Evolutionary conservation across 1,140 invertebrate species (phyloP).

Genomic region (Saccostrea echinata): DNA sequence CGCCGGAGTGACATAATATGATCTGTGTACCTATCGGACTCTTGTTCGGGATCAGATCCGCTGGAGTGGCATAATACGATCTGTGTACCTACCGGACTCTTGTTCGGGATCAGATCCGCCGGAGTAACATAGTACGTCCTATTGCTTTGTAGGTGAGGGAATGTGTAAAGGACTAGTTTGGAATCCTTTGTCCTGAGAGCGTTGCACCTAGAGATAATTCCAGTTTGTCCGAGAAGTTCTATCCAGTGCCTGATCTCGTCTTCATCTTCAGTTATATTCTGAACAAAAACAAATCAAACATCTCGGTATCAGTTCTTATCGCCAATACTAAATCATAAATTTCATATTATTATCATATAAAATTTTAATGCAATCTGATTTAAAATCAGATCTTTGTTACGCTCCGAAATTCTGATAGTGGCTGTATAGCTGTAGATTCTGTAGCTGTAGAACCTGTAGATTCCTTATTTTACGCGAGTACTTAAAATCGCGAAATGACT

Average conservation of each 20-base stretch:
- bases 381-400: too few species aligned
- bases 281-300: not conserved
- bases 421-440: too few species aligned
- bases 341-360: not conserved
- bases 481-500: too few species aligned
- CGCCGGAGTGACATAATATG: too few species aligned
- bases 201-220: not conserved
- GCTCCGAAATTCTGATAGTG: too few species aligned
- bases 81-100: not conserved
- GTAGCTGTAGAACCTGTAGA: too few species aligned
- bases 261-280: constrained; percentile 3
- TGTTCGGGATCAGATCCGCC: not conserved
- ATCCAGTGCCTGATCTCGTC: not conserved
- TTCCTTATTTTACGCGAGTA: too few species aligned
- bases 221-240: not conserved
- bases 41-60: not conserved
- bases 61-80: not conserved
- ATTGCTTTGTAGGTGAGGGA: not conserved
- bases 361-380: too few species aligned
- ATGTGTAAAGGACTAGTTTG: not conserved
- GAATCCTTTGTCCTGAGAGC: not conserved
- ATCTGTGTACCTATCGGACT: not conserved
- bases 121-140: not conserved
- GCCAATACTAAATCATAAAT: not conserved
- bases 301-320: not conserved